Percentiles rank a stretch among this genome's conserved stretches.
Evolutionary conservation across 2,113 vertebrate species (phyloP).

Genomic region (Heterotilapia buettikoferi): DNA sequence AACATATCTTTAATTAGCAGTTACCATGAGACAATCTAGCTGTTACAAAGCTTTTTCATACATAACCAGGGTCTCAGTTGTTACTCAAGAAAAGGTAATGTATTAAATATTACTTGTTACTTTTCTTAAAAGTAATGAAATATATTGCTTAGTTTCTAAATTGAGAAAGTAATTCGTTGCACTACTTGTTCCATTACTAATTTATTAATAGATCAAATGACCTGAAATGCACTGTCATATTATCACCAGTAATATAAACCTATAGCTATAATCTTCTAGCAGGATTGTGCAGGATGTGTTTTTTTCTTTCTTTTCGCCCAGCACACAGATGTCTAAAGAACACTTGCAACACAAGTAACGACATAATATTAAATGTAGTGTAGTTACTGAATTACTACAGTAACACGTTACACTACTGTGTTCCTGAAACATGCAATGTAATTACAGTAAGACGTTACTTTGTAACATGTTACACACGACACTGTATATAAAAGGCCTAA

Average conservation of each 20-base stretch:
- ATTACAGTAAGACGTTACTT: not conserved
- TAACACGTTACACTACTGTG: not conserved
- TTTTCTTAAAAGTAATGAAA: not conserved
- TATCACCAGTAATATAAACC: not conserved
- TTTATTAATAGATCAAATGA: not conserved
- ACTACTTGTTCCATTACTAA: not conserved
- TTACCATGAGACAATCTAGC: not conserved
- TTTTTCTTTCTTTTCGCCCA: not conserved
- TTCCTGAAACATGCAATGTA: not conserved
- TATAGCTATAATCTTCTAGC: not conserved
- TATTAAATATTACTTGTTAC: not conserved
- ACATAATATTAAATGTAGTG: not conserved
- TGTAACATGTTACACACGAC: not conserved
- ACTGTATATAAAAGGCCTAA: not conserved
- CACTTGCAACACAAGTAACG: not conserved
- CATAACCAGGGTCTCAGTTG: not conserved
- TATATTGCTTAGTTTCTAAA: not conserved
- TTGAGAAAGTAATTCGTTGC: not conserved
- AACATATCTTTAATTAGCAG: not conserved
- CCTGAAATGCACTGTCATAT: not conserved
- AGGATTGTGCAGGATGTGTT: not conserved
- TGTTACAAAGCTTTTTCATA: not conserved
- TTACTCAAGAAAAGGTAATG: not conserved
- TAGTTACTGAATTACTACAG: not conserved
- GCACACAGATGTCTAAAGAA: not conserved